Base-by-base conservation (phyloP, 2,797 vertebrate genomes). In the Microctenopoma lineatum region DNA sequence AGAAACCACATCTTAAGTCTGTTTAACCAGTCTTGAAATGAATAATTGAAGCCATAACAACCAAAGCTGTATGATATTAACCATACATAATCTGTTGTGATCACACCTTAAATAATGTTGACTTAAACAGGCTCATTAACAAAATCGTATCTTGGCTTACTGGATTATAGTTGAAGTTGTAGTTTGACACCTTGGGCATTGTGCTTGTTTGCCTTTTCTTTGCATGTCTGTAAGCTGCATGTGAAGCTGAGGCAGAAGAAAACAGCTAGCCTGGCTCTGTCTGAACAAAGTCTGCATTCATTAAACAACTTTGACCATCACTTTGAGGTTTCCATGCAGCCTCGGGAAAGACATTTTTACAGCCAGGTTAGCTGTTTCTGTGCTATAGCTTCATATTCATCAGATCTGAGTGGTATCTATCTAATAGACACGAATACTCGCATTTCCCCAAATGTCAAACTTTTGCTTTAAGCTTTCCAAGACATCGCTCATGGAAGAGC, bases 401-500 rank as follows among this genome's bases (percentile, higher is more conserved):
- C 1, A 0, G 6, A 21, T 21, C 21, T 21, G 18, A 57, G 11
- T 0, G 44, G 18, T n/a, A 21, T 41, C 32, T 0, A 39, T 53
- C 39, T 59, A 48, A 18, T 3, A 46, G 18, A 42, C 47, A 15
- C 4, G 4, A 62, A 29, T 12, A 25, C 18, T 13, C 1, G 5
- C 41, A 42, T 57, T 48, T 67, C n/a, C 21, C 11, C 1, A 14
- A 59, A 57, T 29, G 32, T 56, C 46, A 48, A 50, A 46, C 27
- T 7, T 54, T 50, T 18, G 38, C 12, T 61, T 55, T 18, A 18
- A 61, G 47, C 9, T 11, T 29, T 29, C 27, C 32, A 65, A 53
- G 16, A 59, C 13, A 18, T 38, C 29, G 36, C 39, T 15, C 1
- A 2, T 41, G 52, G 27, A 38, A 65, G 59, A 59, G 32, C 4